Base-by-base conservation (phyloP, 2,888 invertebrate genomes). In the Rhingia campestris region DNA sequence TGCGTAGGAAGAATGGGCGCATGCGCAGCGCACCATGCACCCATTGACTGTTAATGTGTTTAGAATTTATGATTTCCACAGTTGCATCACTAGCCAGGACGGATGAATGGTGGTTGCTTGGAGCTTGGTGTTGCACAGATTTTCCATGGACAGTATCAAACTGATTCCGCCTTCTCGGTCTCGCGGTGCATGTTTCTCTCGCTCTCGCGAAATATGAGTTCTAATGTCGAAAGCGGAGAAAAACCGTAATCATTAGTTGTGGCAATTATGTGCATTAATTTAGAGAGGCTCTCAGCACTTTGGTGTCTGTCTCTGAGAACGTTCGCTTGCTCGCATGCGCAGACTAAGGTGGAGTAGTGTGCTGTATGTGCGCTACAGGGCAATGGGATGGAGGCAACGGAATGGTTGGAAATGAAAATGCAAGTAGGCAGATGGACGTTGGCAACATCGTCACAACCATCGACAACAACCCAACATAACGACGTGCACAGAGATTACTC, bases 221-320 rank as follows among this genome's bases (percentile, higher is more conserved):
- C 81, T 81, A 77, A 82, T 72, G 77, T 69, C 47, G 79, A 75
- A 64, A 81, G 58, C 58, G 32, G 51, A 70, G 75, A 81, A 75
- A 82, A 79, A 82, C 73, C 63, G 79, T 74, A 73, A 73, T 82
- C 82, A 82, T 79, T 82, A 82, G 82, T 79, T 79, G 73, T 33
- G 73, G 82, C 69, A 82, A 82, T 79, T 82, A 82, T 82, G 82
- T 74, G 79, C 79, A 82, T 82, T 82, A 79, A 82, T 82, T 82
- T 82, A 47, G 72, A 79, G 82, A 73, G 81, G 81, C 77, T 61
- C 81, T 77, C 66, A 35, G 33, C 41, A 53, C 70, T 43, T 47
- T 45, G 33, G 14, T 14, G 49, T 30, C 39, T 33, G n/a, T n/a
- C 6, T 45, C 6, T 45, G 43, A 12, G 6, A n/a, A 30, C 12